Evolutionary conservation across 2,888 invertebrate species (phyloP).

Genomic region (Koerneria pararmatus): DNA sequence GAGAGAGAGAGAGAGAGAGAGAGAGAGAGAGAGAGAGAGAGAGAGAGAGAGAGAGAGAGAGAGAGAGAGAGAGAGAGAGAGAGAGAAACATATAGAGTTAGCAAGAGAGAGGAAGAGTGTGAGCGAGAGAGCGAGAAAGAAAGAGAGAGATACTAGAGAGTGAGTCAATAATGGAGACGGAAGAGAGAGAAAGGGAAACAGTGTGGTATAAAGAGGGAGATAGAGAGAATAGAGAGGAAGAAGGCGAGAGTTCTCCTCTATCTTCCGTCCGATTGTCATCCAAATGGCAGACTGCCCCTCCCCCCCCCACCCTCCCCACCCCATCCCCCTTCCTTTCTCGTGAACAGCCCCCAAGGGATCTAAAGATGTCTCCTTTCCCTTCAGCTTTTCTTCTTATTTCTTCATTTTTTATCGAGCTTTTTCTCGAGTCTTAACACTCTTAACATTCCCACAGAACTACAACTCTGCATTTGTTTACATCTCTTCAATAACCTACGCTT

Average conservation of each 20-base stretch:
- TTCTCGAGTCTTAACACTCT: too few relatives aligned
- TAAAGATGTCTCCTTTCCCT: too few relatives aligned
- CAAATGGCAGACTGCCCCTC: too few relatives aligned
- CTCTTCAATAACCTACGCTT: too few relatives aligned
- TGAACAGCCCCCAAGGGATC: too few relatives aligned
- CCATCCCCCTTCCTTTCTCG: too few relatives aligned
- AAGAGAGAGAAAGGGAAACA: slow-evolving; percentile 7
- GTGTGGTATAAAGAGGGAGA: slow-evolving; percentile 1
- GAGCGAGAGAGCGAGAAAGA: neutral
- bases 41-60: slow-evolving; percentile 24
- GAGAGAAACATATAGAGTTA: slow-evolving; percentile 12
- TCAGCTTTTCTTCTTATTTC: too few relatives aligned
- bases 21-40: slow-evolving; percentile 25
- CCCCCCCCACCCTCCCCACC: too few relatives aligned
- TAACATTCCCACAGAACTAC: too few relatives aligned
- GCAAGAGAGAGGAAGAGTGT: slow-evolving; percentile 21
- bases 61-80: slow-evolving; percentile 7
- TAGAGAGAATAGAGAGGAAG: slow-evolving; percentile 3
- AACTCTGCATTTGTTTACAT: too few relatives aligned
- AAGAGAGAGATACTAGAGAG: neutral
- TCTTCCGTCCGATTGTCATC: too few relatives aligned
- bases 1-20: slow-evolving; percentile 19
- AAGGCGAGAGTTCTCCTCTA: slow-evolving; percentile 17
- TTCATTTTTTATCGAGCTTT: too few relatives aligned
- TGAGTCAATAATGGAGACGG: neutral